These are phyloP conservation scores for Pituophis catenifer DNA, from an alignment of 2,113 vertebrate genomes.

Conservation along the genomic window DNA sequence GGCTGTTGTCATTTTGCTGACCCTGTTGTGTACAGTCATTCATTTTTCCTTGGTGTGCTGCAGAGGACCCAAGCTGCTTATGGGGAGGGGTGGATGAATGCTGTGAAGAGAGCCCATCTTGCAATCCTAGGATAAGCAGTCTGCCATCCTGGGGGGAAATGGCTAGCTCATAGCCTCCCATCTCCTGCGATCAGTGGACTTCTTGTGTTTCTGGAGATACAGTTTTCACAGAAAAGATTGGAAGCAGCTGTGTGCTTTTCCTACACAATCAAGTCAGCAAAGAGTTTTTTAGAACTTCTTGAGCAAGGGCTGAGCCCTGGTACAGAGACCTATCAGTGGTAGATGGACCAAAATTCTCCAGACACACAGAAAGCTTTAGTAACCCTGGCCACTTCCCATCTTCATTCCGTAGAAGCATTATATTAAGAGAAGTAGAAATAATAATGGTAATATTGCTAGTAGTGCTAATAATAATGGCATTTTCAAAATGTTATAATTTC, in stretches of 20 bases:
- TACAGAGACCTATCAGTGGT: neutral
- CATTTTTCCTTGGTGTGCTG: constrained; percentile 11
- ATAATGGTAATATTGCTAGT: neutral
- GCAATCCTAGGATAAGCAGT: neutral
- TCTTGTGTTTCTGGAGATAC: too few species aligned
- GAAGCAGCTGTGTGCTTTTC: neutral
- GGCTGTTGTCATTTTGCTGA: constrained; percentile 33
- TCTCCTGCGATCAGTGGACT: neutral
- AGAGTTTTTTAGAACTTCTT: neutral
- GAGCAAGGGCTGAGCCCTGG: neutral
- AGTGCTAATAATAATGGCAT: neutral
- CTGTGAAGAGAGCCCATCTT: neutral
- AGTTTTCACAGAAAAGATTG: neutral
- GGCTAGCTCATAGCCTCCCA: neutral
- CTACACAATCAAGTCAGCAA: neutral
- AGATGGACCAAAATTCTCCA: neutral
- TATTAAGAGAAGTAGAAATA: neutral
- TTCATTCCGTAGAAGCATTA: neutral
- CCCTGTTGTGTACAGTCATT: neutral
- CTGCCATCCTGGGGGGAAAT: neutral
- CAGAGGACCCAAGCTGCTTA: constrained; percentile 13
- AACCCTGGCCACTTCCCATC: neutral
- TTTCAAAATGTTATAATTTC: neutral
- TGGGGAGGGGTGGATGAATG: neutral
- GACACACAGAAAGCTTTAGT: neutral